These are phyloP conservation scores for Antheraea mylitta DNA, from an alignment of 1,140 invertebrate genomes.

Conservation along the genomic window DNA sequence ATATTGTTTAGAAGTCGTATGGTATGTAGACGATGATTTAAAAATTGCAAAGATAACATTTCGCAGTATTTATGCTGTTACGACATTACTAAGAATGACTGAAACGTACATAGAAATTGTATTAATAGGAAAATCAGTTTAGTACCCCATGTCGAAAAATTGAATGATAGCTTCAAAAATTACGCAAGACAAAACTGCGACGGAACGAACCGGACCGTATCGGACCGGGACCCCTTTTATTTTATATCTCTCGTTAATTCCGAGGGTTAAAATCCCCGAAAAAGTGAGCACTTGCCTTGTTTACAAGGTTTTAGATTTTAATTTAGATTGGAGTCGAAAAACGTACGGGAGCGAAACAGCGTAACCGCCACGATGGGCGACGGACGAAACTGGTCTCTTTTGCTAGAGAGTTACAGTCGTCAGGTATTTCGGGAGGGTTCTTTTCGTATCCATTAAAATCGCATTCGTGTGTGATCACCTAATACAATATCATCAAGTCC, in stretches of 20 bases:
- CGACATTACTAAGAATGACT: no score
- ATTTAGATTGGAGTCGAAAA: constrained; percentile 77
- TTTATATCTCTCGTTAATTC: constrained; percentile 74
- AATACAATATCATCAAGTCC: constrained; percentile 79
- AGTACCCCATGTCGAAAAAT: no score
- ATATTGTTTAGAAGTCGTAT: no score
- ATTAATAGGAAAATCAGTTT: no score
- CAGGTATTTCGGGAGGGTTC: constrained; percentile 38
- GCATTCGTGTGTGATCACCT: constrained; percentile 79
- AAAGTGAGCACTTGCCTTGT: constrained; percentile 81
- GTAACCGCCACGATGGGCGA: constrained; percentile 41
- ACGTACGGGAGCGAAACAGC: constrained; percentile 39
- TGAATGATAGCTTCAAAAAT: background rate
- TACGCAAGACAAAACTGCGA: background rate
- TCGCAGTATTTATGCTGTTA: no score
- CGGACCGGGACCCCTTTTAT: constrained; percentile 48
- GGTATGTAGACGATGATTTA: no score
- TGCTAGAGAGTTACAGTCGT: constrained; percentile 32
- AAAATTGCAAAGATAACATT: no score
- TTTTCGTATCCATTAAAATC: constrained; percentile 75
- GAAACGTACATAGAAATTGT: no score
- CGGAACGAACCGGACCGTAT: background rate
- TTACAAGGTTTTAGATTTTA: constrained; percentile 81
- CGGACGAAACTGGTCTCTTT: constrained; percentile 46
- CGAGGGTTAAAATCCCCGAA: constrained; percentile 79